Evolutionary conservation across 92 coral and sea anemone species (phyloP), one percentile per base, ranked within the genome.

Genomic region (Palythoa heliodiscus): DNA sequence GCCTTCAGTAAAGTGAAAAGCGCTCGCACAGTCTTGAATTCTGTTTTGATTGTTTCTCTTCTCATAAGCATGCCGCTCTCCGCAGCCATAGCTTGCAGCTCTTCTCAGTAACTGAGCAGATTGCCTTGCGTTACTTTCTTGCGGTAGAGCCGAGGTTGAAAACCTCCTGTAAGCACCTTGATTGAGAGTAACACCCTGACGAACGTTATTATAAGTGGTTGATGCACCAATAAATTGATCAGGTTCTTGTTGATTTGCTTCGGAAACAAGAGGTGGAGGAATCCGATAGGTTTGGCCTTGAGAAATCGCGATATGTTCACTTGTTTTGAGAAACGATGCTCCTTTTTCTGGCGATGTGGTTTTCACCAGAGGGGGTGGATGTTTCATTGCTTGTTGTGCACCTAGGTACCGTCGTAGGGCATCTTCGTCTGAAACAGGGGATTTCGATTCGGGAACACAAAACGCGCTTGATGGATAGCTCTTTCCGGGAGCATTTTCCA

Each of bases 1-100:
- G 12, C 73, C 74, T 80, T 64, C 73, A 22, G 74, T 25, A 24
- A 66, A 69, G 23, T 64, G 84, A 67, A 80, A 63, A 24, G 84
- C 84, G 23, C 55, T 80, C 48, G 40, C 47, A 25, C 66, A 52
- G 1, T 22, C 61, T 1, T 66, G 84, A 16, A 7, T 35, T 24
- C 15, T 12, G 58, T 67, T 66, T 29, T 66, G 73, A 24, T 66
- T 69, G 72, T 69, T 80, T 66, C 16, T 52, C 25, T 43, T 61
- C 35, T 61, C 72, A 38, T 78, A 78, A 61, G 13, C 39, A 12
- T 22, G 74, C 37, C 40, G 7, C 14, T 35, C 47, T 47, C 66
- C 84, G 74, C 40, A 80, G 37, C 73, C 75, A 67, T 80, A 80
- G 43, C 84, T 80, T 23, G 73, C 73, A 64, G 74, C 84, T 66